Conservation (phyloP, 1,140 invertebrate genomes). For the Idris sp. region DNA sequence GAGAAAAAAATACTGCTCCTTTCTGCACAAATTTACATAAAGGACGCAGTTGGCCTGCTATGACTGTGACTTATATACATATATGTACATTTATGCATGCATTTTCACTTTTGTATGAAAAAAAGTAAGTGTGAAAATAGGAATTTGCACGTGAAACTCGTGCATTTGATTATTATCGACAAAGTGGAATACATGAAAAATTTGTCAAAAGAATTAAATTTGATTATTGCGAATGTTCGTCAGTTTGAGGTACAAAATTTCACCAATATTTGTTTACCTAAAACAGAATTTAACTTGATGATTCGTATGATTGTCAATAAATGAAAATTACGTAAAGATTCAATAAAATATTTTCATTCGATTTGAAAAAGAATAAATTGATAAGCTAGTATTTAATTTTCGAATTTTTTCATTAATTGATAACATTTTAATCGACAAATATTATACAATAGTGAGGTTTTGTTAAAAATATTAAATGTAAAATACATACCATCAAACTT, state of each 20-base stretch:
- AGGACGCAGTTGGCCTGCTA: slow-evolving; percentile 42
- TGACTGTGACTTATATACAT: slow-evolving; percentile 33
- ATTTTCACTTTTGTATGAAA: slow-evolving; percentile 44
- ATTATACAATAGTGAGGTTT: too few species aligned
- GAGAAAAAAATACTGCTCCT: slow-evolving; percentile 41
- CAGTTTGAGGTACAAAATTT: neutral
- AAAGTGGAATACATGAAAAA: slow-evolving; percentile 26
- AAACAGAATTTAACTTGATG: slow-evolving; percentile 2
- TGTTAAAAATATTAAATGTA: too few species aligned
- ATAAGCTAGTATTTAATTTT: too few species aligned
- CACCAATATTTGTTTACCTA: slow-evolving; percentile 18
- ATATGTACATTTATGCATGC: slow-evolving; percentile 35
- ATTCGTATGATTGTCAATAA: slow-evolving; percentile 12
- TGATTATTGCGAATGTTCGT: slow-evolving; percentile 18
- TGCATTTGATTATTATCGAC: slow-evolving; percentile 34
- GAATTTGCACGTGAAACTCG: slow-evolving; percentile 18
- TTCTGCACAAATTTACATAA: slow-evolving; percentile 57
- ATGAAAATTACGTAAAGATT: slow-evolving; percentile 5
- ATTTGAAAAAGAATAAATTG: too few species aligned
- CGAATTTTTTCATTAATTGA: too few species aligned
- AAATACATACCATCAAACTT: too few species aligned
- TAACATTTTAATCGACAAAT: neutral
- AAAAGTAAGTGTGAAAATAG: slow-evolving; percentile 46
- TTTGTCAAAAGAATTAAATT: slow-evolving; percentile 45
- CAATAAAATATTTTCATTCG: neutral